phyloP scores from a whole-genome alignment of 2,797 vertebrate genomes.

The Gambusia yucatana region DNA sequence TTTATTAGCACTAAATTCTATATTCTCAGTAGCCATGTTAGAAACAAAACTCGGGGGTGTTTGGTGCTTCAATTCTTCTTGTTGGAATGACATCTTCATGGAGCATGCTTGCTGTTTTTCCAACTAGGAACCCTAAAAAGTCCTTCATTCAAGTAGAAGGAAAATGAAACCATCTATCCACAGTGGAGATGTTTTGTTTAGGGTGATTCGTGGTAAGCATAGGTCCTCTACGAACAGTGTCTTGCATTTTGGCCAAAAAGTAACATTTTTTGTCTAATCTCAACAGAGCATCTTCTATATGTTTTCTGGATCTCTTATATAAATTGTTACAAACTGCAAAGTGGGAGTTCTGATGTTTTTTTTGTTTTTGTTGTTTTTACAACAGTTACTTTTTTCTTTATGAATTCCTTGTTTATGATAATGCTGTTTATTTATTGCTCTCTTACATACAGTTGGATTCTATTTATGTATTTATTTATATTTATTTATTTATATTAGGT shows the following conservation, averaged over 20 bases:
- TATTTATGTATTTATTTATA: background rate
- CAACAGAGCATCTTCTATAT: background rate
- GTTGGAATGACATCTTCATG: background rate
- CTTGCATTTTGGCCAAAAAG: background rate
- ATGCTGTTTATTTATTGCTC: background rate
- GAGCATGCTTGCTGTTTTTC: background rate
- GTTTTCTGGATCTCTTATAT: background rate
- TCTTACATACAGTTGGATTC: background rate
- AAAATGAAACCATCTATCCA: background rate
- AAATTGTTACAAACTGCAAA: background rate
- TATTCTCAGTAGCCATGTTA: background rate
- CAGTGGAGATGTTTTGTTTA: too few species aligned
- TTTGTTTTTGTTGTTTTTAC: background rate
- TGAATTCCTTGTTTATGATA: background rate
- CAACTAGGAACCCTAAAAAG: background rate
- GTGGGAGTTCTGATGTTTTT: background rate
- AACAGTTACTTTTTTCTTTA: too few species aligned
- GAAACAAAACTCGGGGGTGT: background rate
- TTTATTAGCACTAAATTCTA: background rate
- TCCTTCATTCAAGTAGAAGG: background rate
- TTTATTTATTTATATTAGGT: background rate
- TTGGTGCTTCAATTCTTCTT: background rate
- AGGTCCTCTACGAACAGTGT: background rate
- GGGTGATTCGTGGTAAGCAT: background rate
- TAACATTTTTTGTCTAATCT: background rate